A percentile compares a stretch with the other conserved stretches of the same genome.
Conservation (phyloP, 2,888 invertebrate genomes). For the Parnassius smintheus region DNA sequence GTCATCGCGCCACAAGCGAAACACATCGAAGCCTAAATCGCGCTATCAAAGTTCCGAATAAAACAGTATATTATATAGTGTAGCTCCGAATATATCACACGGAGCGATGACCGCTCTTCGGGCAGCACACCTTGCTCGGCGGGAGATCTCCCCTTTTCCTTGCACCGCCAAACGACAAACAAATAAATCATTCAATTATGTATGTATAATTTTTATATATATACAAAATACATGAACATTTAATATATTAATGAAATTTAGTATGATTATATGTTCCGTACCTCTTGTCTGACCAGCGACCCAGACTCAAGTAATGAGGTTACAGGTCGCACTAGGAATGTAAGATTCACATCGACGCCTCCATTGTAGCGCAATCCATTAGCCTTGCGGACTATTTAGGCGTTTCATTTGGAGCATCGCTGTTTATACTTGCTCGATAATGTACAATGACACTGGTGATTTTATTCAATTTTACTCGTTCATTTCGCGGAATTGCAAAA, state of each 20-base stretch:
- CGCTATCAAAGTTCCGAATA: no score
- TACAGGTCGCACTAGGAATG: constrained; percentile 59
- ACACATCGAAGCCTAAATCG: no score
- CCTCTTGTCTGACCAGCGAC: constrained; percentile 34
- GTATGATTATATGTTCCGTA: background rate
- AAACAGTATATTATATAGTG: no score
- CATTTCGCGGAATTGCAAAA: background rate
- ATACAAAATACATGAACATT: no score
- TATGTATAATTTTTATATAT: no score
- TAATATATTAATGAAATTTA: no score
- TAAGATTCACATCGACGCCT: constrained; percentile 64
- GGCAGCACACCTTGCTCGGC: no score
- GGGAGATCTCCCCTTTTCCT: constrained; percentile 1
- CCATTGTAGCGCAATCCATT: constrained; percentile 58
- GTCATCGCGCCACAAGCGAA: no score
- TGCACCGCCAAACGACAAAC: background rate
- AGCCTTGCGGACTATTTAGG: constrained; percentile 72
- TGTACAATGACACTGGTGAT: constrained; percentile 28
- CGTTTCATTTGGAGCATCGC: constrained; percentile 44
- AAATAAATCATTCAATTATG: no score
- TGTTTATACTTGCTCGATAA: constrained; percentile 46
- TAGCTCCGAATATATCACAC: no score
- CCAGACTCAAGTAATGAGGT: constrained; percentile 44
- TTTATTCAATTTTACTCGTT: constrained; percentile 15
- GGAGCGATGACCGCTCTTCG: no score